phyloP scores from a whole-genome alignment of 2,113 vertebrate genomes.

The Vidua chalybeata region DNA sequence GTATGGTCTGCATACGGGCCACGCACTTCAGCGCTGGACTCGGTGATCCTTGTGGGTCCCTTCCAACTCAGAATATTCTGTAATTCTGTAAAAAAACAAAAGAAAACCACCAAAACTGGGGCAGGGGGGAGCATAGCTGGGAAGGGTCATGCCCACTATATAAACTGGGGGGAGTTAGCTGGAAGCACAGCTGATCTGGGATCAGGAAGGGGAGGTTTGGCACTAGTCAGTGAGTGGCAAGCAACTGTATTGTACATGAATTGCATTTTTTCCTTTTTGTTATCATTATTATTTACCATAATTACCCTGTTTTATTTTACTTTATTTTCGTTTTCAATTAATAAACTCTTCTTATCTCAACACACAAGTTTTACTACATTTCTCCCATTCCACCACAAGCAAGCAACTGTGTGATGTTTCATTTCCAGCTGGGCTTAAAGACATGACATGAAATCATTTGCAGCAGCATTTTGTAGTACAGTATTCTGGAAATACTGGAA shows the following conservation, averaged over 20 bases:
- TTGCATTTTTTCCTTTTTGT: neutral
- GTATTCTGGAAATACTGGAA: neutral
- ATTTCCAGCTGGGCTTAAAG: neutral
- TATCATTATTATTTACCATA: neutral
- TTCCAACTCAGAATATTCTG: neutral
- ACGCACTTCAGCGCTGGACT: accelerated
- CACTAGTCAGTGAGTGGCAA: accelerated
- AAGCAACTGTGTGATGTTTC: accelerated
- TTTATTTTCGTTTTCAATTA: neutral
- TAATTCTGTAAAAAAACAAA: neutral
- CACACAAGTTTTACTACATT: neutral
- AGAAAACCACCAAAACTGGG: neutral
- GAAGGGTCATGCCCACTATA: neutral
- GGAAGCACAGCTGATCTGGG: neutral
- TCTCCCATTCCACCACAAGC: neutral
- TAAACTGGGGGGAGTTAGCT: neutral
- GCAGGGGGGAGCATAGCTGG: neutral
- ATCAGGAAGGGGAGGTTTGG: neutral
- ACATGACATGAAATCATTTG: neutral
- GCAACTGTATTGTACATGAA: no score
- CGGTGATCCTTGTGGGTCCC: neutral
- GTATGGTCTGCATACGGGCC: neutral
- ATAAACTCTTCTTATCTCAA: neutral
- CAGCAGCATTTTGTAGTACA: neutral
- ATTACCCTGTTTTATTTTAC: neutral